These are phyloP conservation scores for Cydia amplana DNA, from an alignment of 1,140 invertebrate genomes.

Conservation along the genomic window DNA sequence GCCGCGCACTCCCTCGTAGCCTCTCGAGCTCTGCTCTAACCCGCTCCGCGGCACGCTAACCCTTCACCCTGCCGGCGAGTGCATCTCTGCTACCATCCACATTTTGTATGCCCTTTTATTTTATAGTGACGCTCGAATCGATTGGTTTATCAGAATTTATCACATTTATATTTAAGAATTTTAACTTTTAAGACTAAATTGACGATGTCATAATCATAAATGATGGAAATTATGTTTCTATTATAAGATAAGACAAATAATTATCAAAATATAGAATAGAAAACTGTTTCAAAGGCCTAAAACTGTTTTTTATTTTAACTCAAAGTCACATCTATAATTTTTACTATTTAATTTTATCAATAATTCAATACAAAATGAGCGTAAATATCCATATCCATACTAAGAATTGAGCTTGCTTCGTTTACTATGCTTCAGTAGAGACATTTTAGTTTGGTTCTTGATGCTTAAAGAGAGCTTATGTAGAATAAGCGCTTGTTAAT, in stretches of 20 bases:
- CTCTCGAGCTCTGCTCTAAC: slow-evolving; percentile 57
- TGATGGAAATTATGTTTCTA: slow-evolving; percentile 24
- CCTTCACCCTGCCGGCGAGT: slow-evolving; percentile 34
- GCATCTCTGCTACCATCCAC: slow-evolving; percentile 31
- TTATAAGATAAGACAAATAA: slow-evolving; percentile 19
- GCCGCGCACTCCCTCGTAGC: slow-evolving; percentile 42
- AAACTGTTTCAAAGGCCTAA: slow-evolving; percentile 24
- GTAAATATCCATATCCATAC: slow-evolving; percentile 14
- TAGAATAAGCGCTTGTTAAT: slow-evolving; percentile 60
- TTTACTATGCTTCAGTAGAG: slow-evolving; percentile 59
- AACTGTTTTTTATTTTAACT: slow-evolving; percentile 26
- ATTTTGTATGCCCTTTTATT: slow-evolving; percentile 40
- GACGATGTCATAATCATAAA: slow-evolving; percentile 18
- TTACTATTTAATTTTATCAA: background rate
- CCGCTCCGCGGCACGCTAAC: slow-evolving; percentile 41
- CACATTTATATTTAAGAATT: slow-evolving; percentile 24
- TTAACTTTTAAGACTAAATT: slow-evolving; percentile 28
- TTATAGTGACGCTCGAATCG: slow-evolving; percentile 41
- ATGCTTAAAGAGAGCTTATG: slow-evolving; percentile 53
- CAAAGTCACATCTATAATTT: background rate
- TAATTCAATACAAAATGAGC: background rate
- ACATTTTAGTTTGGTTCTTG: slow-evolving; percentile 47
- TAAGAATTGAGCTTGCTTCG: slow-evolving; percentile 52
- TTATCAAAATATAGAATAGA: slow-evolving; percentile 24
- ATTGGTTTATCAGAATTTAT: slow-evolving; percentile 21